Evolutionary conservation across 2,797 vertebrate genomes (phyloP).

Genomic region (Sebastes diploproa): DNA sequence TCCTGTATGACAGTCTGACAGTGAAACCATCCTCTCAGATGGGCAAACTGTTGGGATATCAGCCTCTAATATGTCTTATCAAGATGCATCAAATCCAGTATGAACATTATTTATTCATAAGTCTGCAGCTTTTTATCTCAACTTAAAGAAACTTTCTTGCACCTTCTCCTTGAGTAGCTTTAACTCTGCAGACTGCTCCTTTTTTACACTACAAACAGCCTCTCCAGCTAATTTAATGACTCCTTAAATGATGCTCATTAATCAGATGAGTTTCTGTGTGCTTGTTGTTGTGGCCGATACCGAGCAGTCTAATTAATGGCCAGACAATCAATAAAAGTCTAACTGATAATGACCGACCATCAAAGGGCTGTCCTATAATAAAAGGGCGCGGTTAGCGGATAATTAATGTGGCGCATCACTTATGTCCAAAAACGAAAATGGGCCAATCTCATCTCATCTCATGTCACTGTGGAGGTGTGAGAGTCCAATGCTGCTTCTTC

Average conservation of each 20-base stretch:
- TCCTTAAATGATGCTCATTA: conserved; percentile 1
- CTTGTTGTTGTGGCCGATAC: conserved; percentile 19
- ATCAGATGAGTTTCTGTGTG: conserved; percentile 30
- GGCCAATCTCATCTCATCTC: background rate
- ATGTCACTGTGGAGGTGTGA: conserved; percentile 8
- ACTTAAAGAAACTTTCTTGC: too few relatives aligned
- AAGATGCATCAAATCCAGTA: background rate
- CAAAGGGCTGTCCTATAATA: background rate
- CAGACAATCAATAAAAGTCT: conserved; percentile 51
- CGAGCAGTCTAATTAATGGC: conserved; percentile 64
- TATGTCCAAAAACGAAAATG: background rate
- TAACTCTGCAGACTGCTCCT: background rate
- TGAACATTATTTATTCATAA: background rate
- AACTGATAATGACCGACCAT: conserved; percentile 9
- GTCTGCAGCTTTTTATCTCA: background rate
- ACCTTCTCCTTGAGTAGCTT: background rate
- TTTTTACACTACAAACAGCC: conserved; percentile 1
- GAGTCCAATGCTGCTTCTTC: background rate
- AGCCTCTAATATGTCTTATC: background rate
- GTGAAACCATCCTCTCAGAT: background rate
- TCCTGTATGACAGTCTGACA: background rate
- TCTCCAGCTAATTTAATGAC: background rate
- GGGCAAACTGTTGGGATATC: background rate
- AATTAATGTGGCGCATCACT: conserved; percentile 30
- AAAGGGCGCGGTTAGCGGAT: conserved; percentile 16